Evolutionary conservation across 2,113 vertebrate species (phyloP).

Genomic region (Acanthochromis polyacanthus): DNA sequence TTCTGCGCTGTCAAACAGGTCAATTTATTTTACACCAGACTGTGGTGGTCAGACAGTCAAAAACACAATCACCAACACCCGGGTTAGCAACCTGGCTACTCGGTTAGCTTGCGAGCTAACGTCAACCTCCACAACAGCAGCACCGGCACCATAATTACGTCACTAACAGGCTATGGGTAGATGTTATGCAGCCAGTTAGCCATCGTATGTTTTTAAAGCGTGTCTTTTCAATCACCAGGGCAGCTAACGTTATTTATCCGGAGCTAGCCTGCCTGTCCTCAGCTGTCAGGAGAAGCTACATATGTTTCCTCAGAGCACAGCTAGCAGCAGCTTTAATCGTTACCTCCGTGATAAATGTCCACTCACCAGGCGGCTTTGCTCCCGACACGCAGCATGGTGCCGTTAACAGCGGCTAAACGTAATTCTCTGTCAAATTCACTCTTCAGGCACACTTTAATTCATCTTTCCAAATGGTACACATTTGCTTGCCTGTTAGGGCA

Average conservation of each 20-base stretch:
- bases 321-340: constrained; percentile 23
- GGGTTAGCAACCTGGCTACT: background rate
- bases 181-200: background rate
- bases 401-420: constrained; percentile 41
- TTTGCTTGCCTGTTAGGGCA: constrained; percentile 46
- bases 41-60: no score
- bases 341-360: background rate
- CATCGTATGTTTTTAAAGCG: no score
- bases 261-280: constrained; percentile 27
- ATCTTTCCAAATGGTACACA: constrained; percentile 72
- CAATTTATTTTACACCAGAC: no score
- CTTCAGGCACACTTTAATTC: constrained; percentile 65
- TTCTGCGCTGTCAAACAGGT: no score
- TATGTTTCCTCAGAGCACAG: background rate
- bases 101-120: background rate
- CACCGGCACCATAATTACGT: background rate
- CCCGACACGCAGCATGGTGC: constrained; percentile 84
- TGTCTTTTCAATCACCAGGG: background rate
- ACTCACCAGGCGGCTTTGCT: constrained; percentile 82
- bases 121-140: background rate
- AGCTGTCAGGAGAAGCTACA: constrained; percentile 53
- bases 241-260: background rate
- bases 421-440: constrained; percentile 40
- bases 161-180: background rate
- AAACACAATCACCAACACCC: background rate